Conservation (phyloP, 2,797 vertebrate genomes). For the Rhynchonycteris naso region DNA sequence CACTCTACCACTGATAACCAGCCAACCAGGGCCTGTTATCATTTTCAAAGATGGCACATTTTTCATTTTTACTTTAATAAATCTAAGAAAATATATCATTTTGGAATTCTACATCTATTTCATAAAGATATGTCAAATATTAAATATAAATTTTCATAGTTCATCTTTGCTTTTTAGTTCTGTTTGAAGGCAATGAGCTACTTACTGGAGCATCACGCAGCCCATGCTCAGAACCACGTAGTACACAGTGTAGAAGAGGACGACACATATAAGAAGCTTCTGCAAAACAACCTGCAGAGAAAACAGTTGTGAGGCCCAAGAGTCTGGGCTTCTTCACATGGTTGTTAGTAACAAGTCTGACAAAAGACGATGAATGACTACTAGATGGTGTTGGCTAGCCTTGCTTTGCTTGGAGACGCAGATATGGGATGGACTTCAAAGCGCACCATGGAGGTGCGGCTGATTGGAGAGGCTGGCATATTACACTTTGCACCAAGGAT, state of each 20-base stretch:
- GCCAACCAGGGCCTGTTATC: background rate
- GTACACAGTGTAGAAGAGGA: conserved; percentile 92
- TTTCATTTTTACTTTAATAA: conserved; percentile 39
- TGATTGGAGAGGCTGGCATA: background rate
- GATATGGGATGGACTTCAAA: background rate
- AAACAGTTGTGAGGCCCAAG: background rate
- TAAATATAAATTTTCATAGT: background rate
- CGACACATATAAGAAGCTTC: conserved; percentile 90
- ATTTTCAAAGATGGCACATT: conserved; percentile 23
- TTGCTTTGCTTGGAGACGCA: background rate
- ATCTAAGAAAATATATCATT: background rate
- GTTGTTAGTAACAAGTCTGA: background rate
- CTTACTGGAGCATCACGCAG: conserved; percentile 89
- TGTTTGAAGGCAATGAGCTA: conserved; percentile 27
- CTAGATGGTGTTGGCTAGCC: background rate
- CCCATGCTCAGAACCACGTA: conserved; percentile 89
- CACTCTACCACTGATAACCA: too few relatives aligned
- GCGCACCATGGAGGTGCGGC: background rate
- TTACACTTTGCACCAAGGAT: background rate
- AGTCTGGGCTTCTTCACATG: background rate
- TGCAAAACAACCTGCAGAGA: conserved; percentile 88
- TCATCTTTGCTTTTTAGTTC: background rate
- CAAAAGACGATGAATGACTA: background rate
- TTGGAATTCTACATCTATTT: background rate
- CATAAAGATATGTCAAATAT: background rate